Base-by-base conservation (phyloP, 2,797 vertebrate genomes). In the Phylloscopus collybita region DNA sequence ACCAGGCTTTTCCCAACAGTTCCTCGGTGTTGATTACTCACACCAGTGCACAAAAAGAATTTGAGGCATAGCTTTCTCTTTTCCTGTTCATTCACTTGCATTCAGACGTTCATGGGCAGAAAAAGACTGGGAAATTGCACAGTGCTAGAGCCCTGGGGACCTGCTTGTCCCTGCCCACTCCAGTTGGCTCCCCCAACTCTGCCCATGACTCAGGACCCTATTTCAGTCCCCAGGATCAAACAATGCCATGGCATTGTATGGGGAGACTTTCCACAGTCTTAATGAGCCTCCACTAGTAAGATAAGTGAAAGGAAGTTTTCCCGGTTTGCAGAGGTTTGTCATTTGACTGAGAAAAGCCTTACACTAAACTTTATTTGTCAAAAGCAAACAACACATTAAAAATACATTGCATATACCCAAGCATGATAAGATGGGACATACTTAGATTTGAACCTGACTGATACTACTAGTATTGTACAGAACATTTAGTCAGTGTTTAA, bases 371-470 rank as follows among this genome's bases (percentile, higher is more conserved):
- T 57, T 88, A 82, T 90, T 93, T 94, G 54, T 72, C n/a, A 86
- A 92, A 97, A 93, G 50, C 42, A 93, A 96, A 85, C 45, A 92
- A 91, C 34, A 69, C 6, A 9, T 95, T 95, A 86, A 97, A 96
- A 97, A 97, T 96, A 85, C 69, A 76, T 93, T 87, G 25, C 23
- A 50, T 84, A 75, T 60, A 92, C 57, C 34, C 85, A 53, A 94
- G 83, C 66, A 72, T 15, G 15, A 62, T 96, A 91, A 94, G 80
- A 93, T 38, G 49, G 74, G 64, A 78, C 61, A 78, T 85, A 93
- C 49, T 86, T 64, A 80, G 60, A 90, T 95, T 74, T 96, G 88
- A 97, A 93, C 78, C 82, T 67, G 83, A 92, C 80, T 25, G n/a
- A 23, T 51, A 75, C 45, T 74, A 94, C 45, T 74, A 94, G 86